phyloP scores from a whole-genome alignment of 2,113 vertebrate species.

The Oryctolagus cuniculus region DNA sequence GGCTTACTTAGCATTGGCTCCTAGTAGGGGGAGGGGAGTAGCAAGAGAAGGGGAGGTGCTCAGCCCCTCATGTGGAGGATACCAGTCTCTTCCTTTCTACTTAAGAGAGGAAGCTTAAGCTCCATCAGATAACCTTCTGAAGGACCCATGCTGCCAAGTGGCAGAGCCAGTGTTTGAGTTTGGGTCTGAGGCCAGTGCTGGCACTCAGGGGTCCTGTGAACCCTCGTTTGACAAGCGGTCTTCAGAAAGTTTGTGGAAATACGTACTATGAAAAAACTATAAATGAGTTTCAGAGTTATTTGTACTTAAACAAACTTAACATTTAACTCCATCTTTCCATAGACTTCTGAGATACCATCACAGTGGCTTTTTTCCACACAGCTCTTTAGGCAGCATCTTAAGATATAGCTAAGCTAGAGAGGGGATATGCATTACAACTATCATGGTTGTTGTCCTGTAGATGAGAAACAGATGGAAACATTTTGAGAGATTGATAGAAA shows the following conservation, averaged over 20 bases:
- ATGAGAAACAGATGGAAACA: not conserved
- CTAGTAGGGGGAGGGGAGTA: not conserved
- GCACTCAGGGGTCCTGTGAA: too few species aligned
- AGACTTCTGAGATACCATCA: not conserved
- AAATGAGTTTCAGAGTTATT: too few species aligned
- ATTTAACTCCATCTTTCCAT: not conserved
- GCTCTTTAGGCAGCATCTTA: not conserved
- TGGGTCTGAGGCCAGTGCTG: not conserved
- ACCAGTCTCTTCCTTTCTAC: not conserved
- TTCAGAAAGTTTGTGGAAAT: too few species aligned
- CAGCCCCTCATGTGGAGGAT: not conserved
- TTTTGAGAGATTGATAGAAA: constrained; percentile 11
- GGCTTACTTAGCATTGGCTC: not conserved
- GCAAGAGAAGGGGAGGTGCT: not conserved
- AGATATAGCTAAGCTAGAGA: not conserved
- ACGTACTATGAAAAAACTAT: too few species aligned
- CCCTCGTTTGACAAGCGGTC: too few species aligned
- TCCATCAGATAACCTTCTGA: not conserved
- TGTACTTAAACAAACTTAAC: too few species aligned
- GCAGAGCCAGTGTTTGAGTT: not conserved
- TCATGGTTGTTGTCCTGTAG: not conserved
- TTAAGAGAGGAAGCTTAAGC: not conserved
- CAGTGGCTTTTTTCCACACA: not conserved
- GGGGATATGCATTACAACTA: not conserved
- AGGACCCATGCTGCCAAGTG: not conserved